phyloP scores from a whole-genome alignment of 2,797 vertebrate genomes.

The Acrossocheilus fasciatus region DNA sequence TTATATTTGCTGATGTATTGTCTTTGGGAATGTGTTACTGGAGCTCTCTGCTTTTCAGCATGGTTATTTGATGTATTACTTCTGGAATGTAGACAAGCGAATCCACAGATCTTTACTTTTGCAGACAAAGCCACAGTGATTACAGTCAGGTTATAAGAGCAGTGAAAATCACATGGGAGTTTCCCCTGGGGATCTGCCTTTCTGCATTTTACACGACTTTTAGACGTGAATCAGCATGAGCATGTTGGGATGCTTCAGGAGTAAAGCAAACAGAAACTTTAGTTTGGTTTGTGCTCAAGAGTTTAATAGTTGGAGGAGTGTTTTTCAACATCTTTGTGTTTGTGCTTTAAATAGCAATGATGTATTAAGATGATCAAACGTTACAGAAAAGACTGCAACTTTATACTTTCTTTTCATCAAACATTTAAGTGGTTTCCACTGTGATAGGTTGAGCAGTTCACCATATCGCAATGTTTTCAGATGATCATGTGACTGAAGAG shows the following conservation, averaged over 20 bases:
- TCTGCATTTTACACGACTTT: background rate
- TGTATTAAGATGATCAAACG: background rate
- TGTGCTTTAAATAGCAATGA: background rate
- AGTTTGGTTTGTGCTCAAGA: background rate
- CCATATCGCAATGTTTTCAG: background rate
- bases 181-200: conserved; percentile 39
- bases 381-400: background rate
- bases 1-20: background rate
- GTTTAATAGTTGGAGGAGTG: background rate
- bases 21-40: background rate
- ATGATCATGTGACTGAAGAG: background rate
- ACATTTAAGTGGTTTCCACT: background rate
- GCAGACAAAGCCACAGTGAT: conserved; percentile 53
- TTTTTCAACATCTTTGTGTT: background rate
- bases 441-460: background rate
- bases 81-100: conserved; percentile 44
- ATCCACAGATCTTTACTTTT: conserved; percentile 29
- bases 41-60: conserved; percentile 29
- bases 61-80: conserved; percentile 29
- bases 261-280: conserved; percentile 1
- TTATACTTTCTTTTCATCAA: background rate
- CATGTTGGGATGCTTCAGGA: background rate
- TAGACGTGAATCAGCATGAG: conserved; percentile 8
- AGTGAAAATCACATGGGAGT: conserved; percentile 44
- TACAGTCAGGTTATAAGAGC: conserved; percentile 48